Conservation (phyloP, 2,888 invertebrate species). For the Mythimna lalbum region DNA sequence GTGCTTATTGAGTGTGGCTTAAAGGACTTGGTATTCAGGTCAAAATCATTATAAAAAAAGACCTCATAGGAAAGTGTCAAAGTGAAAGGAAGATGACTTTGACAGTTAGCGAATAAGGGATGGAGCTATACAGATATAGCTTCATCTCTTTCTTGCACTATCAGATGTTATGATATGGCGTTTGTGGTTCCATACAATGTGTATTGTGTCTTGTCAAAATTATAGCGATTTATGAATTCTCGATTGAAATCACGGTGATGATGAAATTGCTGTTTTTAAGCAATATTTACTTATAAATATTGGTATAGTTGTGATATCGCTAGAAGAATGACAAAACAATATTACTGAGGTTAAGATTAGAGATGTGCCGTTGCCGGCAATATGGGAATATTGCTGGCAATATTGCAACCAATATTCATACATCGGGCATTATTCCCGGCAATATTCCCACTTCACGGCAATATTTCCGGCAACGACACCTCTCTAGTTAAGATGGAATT, state of each 20-base stretch:
- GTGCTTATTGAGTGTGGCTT: too few relatives aligned
- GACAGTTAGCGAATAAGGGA: constrained; percentile 8
- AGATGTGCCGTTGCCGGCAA: too few relatives aligned
- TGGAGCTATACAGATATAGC: neutral
- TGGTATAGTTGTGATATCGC: neutral
- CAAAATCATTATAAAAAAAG: too few relatives aligned
- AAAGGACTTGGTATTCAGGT: too few relatives aligned
- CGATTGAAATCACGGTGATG: neutral
- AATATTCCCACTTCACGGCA: too few relatives aligned
- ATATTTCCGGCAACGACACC: too few relatives aligned
- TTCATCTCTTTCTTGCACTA: constrained; percentile 12
- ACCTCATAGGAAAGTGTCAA: neutral
- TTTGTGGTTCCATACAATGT: neutral
- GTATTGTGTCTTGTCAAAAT: neutral
- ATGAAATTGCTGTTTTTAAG: neutral
- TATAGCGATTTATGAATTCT: neutral
- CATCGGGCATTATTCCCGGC: too few relatives aligned
- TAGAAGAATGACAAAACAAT: neutral
- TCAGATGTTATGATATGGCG: too few relatives aligned
- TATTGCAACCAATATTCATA: too few relatives aligned
- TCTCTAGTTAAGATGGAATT: neutral
- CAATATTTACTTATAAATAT: constrained; percentile 4
- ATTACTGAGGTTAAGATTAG: neutral
- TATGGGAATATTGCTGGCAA: too few relatives aligned
- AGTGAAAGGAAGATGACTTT: neutral